Evolutionary conservation across 2,113 vertebrate species (phyloP).

Genomic region (Anolis sagrei): DNA sequence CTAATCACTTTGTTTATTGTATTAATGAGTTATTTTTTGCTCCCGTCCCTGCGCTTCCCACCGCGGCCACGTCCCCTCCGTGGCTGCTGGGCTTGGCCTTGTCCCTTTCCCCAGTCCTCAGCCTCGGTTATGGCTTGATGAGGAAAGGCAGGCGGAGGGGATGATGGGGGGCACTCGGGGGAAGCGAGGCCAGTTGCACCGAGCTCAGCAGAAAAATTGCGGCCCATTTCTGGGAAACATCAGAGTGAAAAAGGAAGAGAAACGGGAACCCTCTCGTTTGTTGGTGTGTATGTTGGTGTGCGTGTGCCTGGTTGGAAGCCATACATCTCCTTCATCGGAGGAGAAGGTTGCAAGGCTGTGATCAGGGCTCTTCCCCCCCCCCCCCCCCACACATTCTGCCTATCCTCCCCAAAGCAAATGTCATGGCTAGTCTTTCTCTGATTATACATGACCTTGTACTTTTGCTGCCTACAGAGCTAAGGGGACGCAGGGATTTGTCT

Average conservation of each 20-base stretch:
- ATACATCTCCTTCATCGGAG: not conserved
- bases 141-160: not conserved
- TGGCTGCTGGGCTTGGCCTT: not conserved
- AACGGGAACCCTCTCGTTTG: not conserved
- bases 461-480: not conserved
- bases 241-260: not conserved
- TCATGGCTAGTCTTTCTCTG: not conserved
- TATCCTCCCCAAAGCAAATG: not conserved
- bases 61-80: conserved; percentile 12
- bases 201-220: not conserved
- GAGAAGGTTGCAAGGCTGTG: not conserved
- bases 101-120: conserved; percentile 29
- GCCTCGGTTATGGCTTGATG: not conserved
- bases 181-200: too few species aligned
- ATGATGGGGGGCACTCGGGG: too few species aligned
- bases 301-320: not conserved
- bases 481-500: not conserved
- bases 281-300: too few species aligned
- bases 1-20: conserved; percentile 38
- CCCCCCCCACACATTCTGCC: not conserved
- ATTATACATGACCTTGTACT: not conserved
- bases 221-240: not conserved
- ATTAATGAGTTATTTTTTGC: conserved; percentile 42
- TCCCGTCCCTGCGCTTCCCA: conserved; percentile 3
- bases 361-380: too few species aligned